Percentiles rank a stretch among this genome's conserved stretches.
Evolutionary conservation across 2,797 vertebrate species (phyloP).

Genomic region (Pangasius djambal): DNA sequence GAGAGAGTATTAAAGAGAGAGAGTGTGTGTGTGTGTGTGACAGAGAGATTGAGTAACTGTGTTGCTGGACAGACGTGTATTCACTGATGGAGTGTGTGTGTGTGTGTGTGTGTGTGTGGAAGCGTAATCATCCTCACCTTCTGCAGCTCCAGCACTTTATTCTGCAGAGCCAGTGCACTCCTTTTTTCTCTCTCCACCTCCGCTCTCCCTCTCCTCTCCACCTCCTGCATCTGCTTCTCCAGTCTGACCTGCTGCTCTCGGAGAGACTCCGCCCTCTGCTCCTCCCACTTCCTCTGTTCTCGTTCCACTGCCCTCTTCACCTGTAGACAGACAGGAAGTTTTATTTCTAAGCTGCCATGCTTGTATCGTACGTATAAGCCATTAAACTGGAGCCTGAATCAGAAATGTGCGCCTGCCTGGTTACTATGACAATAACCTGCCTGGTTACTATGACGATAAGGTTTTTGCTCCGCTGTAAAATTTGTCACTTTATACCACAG

Average conservation of each 20-base stretch:
- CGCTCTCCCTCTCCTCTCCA: constrained; percentile 44
- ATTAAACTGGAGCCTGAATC: background rate
- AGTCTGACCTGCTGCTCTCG: constrained; percentile 60
- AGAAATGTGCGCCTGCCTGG: background rate
- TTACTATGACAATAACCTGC: background rate
- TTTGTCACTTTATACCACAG: background rate
- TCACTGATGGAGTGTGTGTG: too few relatives aligned
- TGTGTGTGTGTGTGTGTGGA: background rate
- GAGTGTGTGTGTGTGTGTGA: background rate
- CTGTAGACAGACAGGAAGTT: constrained; percentile 54
- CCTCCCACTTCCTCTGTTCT: constrained; percentile 65
- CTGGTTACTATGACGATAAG: background rate
- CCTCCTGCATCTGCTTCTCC: constrained; percentile 67
- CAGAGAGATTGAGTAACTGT: background rate
- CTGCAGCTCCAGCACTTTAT: constrained; percentile 70
- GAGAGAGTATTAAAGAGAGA: too few relatives aligned
- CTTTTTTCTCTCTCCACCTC: constrained; percentile 66
- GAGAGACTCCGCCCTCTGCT: constrained; percentile 65
- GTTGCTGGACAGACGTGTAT: too few relatives aligned
- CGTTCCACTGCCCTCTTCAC: constrained; percentile 59
- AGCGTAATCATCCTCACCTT: constrained; percentile 64
- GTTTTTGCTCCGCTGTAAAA: background rate
- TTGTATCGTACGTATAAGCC: background rate
- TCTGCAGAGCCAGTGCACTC: constrained; percentile 60
- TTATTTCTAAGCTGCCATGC: background rate